Evolutionary conservation across 2,797 vertebrate genomes (phyloP), one percentile per base, ranked within the genome.

Genomic region (Eidolon dupreanum): DNA sequence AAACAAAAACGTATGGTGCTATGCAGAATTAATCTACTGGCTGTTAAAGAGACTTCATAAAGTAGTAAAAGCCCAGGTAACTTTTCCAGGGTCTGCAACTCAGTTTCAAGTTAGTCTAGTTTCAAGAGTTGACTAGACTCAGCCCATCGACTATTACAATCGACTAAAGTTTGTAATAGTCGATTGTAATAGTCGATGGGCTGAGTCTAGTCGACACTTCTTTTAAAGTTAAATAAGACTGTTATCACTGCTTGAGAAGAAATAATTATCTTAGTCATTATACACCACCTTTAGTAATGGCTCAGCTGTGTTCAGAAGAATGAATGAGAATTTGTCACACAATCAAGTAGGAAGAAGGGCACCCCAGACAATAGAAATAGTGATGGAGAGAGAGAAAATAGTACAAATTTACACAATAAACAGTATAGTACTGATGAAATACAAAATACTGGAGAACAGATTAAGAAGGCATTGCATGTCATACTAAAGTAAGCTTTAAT

Each of bases 251-350:
- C 46, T 68, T 65, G 38, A 73, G 53, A 86, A 84, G 12, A 66
- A 88, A 84, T 13, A 28, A 68, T 81, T 79, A 78, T 79, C 36
- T 66, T 33, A 33, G 9, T 77, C 38, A 75, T 78, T 38, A 43
- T 41, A 68, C 6, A 88, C 8, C 6, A 65, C 41, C 13, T 82
- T 90, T 17, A 66, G 33, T 71, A 92, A 89, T 19, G 24, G 46
- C 26, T 57, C 33, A 95, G 28, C 49, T 75, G 38, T 43, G 79
- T 73, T 81, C 78, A 92, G 20, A 96, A 75, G 46, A 88, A 90
- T 68, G 26, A 66, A 66, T 59, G 33, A 66, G 33, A 74, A 43
- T 79, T 24, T 55, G 5, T n/a, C 66, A 79, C 31, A 38, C 22
- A 41, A n/a, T 51, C n/a, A 63, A 83, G 31, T n/a, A 90, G 2